Evolutionary conservation across 2,797 vertebrate genomes (phyloP).

Genomic region (Xenopus petersii): DNA sequence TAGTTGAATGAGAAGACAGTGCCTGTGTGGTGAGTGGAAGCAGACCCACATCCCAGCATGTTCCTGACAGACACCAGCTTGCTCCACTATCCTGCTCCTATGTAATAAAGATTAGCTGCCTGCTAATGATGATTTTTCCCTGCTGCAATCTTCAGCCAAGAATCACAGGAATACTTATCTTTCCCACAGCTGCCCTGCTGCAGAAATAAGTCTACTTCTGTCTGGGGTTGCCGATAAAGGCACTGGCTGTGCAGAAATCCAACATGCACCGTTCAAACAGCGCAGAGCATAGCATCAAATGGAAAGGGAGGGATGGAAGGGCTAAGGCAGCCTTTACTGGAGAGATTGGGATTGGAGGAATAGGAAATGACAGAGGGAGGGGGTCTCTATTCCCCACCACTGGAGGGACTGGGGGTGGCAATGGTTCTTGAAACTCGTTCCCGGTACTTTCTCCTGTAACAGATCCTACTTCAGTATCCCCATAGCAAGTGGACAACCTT

Average conservation of each 20-base stretch:
- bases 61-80: no score
- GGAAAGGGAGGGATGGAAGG: constrained; percentile 24
- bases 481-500: constrained; percentile 34
- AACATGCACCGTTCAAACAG: no score
- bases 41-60: no score
- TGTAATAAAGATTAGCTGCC: background rate
- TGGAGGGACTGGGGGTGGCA: constrained; percentile 39
- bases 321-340: constrained; percentile 13
- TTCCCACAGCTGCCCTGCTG: background rate
- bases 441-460: constrained; percentile 38
- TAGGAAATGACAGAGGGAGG: constrained; percentile 28
- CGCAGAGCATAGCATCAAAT: background rate
- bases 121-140: background rate
- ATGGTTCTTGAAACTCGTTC: constrained; percentile 44
- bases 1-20: no score
- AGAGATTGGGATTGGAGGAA: constrained; percentile 37
- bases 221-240: constrained; percentile 1
- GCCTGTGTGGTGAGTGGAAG: no score
- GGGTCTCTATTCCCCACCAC: constrained; percentile 35
- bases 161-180: background rate
- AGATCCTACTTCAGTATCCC: constrained; percentile 32
- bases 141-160: background rate
- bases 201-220: background rate
- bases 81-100: no score
- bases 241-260: no score